These are phyloP conservation scores for human DNA, from an alignment of 2,113 vertebrate genomes.

Conservation along the genomic window DNA sequence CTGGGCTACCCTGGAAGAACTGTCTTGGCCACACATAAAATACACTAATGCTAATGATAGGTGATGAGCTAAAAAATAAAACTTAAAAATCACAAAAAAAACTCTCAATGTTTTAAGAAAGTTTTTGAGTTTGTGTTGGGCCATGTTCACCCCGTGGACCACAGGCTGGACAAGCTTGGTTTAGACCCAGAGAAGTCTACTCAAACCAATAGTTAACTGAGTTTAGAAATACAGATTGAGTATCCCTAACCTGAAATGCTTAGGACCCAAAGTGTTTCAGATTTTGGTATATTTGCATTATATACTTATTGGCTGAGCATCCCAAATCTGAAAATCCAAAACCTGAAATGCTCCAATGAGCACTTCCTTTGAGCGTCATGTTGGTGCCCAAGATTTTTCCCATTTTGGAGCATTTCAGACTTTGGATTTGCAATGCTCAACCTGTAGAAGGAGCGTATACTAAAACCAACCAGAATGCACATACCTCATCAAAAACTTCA, in stretches of 20 bases:
- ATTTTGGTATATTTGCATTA: neutral
- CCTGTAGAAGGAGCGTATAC: rapidly evolving
- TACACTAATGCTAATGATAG: too few relatives aligned
- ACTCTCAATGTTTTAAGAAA: too few relatives aligned
- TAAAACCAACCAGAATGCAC: slow-evolving; percentile 13
- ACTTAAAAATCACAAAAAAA: too few relatives aligned
- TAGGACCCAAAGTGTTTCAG: neutral
- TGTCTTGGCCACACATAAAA: too few relatives aligned
- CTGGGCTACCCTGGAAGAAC: too few relatives aligned
- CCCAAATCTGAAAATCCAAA: neutral
- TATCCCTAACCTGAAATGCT: neutral
- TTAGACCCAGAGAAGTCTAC: neutral
- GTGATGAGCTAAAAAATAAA: too few relatives aligned
- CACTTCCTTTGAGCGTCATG: neutral
- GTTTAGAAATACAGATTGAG: neutral
- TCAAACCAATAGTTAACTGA: neutral
- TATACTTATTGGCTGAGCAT: neutral
- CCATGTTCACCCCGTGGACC: too few relatives aligned
- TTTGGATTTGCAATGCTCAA: neutral
- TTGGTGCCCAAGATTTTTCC: neutral
- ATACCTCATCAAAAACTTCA: slow-evolving; percentile 99
- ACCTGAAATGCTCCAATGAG: neutral
- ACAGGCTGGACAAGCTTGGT: neutral
- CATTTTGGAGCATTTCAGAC: neutral
- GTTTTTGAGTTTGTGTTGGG: too few relatives aligned